phyloP scores from a whole-genome alignment of 1,140 invertebrate genomes.

The Rhagoletis zephyria region DNA sequence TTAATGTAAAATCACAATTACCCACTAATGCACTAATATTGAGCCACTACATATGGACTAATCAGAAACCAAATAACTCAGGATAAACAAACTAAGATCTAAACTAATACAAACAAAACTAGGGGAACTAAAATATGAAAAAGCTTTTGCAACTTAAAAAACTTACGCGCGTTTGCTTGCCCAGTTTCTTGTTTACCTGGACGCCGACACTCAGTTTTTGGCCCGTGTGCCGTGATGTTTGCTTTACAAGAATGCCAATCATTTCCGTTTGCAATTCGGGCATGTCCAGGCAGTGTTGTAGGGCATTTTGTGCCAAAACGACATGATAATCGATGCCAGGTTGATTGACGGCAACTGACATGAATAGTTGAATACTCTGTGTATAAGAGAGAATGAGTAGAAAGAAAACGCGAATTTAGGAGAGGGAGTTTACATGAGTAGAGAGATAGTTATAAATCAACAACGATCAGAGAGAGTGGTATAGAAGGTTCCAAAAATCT shows the following conservation, averaged over 20 bases:
- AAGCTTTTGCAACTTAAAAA: constrained; percentile 80
- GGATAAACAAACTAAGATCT: constrained; percentile 23
- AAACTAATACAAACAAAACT: constrained; percentile 48
- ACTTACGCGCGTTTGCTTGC: constrained; percentile 74
- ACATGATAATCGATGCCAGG: constrained; percentile 97
- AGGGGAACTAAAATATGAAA: constrained; percentile 55
- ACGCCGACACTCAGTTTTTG: constrained; percentile 85
- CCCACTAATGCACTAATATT: constrained; percentile 9
- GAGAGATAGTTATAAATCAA: neutral
- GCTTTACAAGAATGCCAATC: constrained; percentile 90
- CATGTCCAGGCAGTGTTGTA: constrained; percentile 90
- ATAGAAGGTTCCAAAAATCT: too few species aligned
- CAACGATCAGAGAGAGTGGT: too few species aligned
- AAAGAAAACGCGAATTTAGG: neutral
- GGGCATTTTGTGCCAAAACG: constrained; percentile 92
- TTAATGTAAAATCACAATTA: neutral
- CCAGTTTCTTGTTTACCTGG: constrained; percentile 84
- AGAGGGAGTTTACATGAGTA: neutral
- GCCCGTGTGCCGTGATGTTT: constrained; percentile 90
- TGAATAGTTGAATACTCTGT: constrained; percentile 93
- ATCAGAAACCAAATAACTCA: neutral
- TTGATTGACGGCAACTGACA: constrained; percentile 93
- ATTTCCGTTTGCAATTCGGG: constrained; percentile 93
- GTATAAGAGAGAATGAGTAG: constrained; percentile 59
- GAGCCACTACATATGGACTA: neutral